Evolutionary conservation across 2,797 vertebrate genomes (phyloP).

Genomic region (Sarcoramphus papa): DNA sequence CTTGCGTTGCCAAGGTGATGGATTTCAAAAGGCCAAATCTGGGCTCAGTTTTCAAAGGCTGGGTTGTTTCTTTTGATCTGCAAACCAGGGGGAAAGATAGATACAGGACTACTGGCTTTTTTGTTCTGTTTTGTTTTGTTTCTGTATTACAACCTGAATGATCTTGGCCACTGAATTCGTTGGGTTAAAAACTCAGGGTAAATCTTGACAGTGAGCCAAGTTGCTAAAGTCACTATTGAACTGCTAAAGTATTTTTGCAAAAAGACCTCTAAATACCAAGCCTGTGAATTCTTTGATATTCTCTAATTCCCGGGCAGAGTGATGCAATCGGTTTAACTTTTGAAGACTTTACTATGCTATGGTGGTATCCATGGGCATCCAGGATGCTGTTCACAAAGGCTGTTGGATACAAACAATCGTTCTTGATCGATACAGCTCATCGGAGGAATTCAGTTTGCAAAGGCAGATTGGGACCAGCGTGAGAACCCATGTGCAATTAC

Average conservation of each 20-base stretch:
- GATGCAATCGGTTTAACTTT: neutral
- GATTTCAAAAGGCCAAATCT: slow-evolving; percentile 15
- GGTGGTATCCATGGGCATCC: neutral
- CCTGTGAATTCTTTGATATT: neutral
- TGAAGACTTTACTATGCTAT: neutral
- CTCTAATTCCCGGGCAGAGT: neutral
- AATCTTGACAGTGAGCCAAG: neutral
- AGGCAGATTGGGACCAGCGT: neutral
- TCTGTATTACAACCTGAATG: neutral
- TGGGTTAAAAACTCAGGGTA: neutral
- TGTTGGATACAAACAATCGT: neutral
- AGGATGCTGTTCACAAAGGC: neutral
- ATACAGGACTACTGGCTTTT: neutral
- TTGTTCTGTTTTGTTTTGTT: neutral
- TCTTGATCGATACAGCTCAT: neutral
- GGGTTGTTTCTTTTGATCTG: slow-evolving; percentile 20
- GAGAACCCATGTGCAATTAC: neutral
- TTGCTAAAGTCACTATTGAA: neutral
- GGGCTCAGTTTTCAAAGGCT: neutral
- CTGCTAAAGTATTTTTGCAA: rapidly evolving
- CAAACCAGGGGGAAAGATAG: neutral
- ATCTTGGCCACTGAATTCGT: neutral
- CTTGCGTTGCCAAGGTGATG: slow-evolving; percentile 16
- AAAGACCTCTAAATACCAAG: neutral
- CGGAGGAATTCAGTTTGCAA: neutral